Evolutionary conservation across 2,888 invertebrate species (phyloP).

Genomic region (Serripes groenlandicus): DNA sequence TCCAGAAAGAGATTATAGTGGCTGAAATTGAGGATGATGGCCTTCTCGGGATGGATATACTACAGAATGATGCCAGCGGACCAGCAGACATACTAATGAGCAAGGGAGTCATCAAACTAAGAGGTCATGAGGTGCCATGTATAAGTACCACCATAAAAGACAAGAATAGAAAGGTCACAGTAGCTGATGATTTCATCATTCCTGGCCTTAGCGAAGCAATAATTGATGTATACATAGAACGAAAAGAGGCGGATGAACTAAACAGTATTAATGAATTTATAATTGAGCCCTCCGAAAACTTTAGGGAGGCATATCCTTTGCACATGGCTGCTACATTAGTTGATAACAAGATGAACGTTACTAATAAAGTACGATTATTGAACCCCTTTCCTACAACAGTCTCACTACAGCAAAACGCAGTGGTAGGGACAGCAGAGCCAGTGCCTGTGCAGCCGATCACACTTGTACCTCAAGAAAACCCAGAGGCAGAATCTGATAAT

Average conservation of each 20-base stretch:
- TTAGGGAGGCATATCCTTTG: conserved; percentile 22
- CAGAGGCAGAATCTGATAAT: conserved; percentile 3
- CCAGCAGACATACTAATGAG: conserved; percentile 46
- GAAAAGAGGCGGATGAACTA: conserved; percentile 39
- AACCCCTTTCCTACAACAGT: conserved; percentile 30
- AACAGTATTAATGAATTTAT: no score
- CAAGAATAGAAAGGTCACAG: conserved; percentile 19
- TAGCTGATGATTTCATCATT: conserved; percentile 30
- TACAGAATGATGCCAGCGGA: conserved; percentile 24
- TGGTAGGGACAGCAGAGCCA: conserved; percentile 28
- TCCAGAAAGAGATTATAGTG: conserved; percentile 42
- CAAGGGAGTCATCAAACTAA: conserved; percentile 22
- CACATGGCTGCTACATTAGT: conserved; percentile 40
- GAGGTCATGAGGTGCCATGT: conserved; percentile 34
- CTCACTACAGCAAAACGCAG: conserved; percentile 29
- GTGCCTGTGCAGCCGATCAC: not conserved
- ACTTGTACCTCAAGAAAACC: conserved; percentile 8
- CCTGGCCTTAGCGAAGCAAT: conserved; percentile 32
- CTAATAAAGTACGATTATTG: conserved; percentile 28
- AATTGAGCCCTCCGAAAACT: no score
- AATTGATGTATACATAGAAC: conserved; percentile 44
- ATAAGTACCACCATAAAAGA: no score
- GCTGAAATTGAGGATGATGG: conserved; percentile 58
- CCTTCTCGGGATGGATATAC: conserved; percentile 48
- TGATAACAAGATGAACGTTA: conserved; percentile 24